Base-by-base conservation (phyloP, 2,888 invertebrate genomes). In the Ferdinandea cuprea region DNA sequence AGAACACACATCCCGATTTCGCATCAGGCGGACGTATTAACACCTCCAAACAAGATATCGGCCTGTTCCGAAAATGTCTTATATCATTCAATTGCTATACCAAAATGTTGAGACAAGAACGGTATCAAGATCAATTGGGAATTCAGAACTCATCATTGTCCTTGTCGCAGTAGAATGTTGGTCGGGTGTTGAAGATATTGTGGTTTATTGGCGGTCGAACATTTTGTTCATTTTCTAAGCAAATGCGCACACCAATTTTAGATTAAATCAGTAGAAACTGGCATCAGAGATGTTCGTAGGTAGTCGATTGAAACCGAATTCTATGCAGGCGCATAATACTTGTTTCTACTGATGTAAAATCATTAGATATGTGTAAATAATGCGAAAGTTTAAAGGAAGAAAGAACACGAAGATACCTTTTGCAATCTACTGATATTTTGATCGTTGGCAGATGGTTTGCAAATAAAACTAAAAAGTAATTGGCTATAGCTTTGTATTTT, bases 11-110 rank as follows among this genome's bases (percentile, higher is more conserved):
- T 76, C 76, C 69, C 69, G 80, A 71, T 76, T 81, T 69, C 56
- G 63, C 80, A 81, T 71, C 76, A 48, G 69, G 76, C 76, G 76
- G 76, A 76, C 58, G 59, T 69, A 81, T 81, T 81, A 81, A 81
- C 80, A 81, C 80, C 80, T 76, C 80, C 46, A 76, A 81, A 81
- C 80, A 69, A 71, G 69, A 28, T 46, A 48, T 65, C 56, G 63
- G 46, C 17, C 19, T 54, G 9, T 32, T 48, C 63, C 28, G 17
- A 44, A 61, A 50, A 61, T 21, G 52, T 52, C 32, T 4, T 19
- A 44, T 19, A 17, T 6, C 42, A 42, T 17, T 9, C n/a, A n/a
- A n/a, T n/a, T n/a, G 35, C 56, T 50, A 68, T 74, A 58, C 80
- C 80, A 69, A 76, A 81, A 81, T 71, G 80, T 81, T 81, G 58